Evolutionary conservation across 2,797 vertebrate genomes (phyloP), one percentile per base, ranked within the genome.

Genomic region (Picus viridis): DNA sequence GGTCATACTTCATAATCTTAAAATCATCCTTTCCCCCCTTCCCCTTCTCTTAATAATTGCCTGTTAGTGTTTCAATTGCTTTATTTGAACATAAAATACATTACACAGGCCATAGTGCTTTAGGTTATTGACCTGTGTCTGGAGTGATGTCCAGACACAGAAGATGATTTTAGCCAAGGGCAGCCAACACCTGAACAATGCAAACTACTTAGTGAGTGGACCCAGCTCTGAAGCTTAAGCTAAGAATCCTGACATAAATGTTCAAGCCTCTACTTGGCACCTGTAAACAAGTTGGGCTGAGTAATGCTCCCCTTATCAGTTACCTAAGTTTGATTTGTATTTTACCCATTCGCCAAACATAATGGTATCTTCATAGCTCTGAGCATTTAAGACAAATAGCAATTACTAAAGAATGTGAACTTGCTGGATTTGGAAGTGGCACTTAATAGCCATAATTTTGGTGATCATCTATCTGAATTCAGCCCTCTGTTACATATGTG

Each of bases 401-500:
- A 27, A 7, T 57, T 39, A 58, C 27, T 69, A 41, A 70, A 67
- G 53, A 59, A 47, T 13, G 7, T 19, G 53, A 7, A 53, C 29
- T 30, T 86, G 12, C 22, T 81, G 41, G 4, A 4, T 93, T 76
- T 76, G 62, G 49, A 76, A 79, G 10, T 16, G 20, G n/a, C 7
- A 20, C 7, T 41, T 86, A 8, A 4, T 22, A 36, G 59, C 16
- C 27, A 8, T 26, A 8, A 9, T 83, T 83, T 81, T 54, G 15
- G 30, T 30, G 27, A 64, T 15, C 6, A 6, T 22, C 47, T 20
- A 3, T n/a, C 41, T 73, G n/a, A 82, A 61, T 79, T 41, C 41
- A 63, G 4, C 23, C 47, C 10, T 62, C 16, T 15, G 7, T 34
- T 67, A 30, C 6, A 2, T 24, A 15, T 0, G 1, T 2, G 2